These are phyloP conservation scores for Colaptes auratus DNA, from an alignment of 2,113 vertebrate species.

Conservation along the genomic window DNA sequence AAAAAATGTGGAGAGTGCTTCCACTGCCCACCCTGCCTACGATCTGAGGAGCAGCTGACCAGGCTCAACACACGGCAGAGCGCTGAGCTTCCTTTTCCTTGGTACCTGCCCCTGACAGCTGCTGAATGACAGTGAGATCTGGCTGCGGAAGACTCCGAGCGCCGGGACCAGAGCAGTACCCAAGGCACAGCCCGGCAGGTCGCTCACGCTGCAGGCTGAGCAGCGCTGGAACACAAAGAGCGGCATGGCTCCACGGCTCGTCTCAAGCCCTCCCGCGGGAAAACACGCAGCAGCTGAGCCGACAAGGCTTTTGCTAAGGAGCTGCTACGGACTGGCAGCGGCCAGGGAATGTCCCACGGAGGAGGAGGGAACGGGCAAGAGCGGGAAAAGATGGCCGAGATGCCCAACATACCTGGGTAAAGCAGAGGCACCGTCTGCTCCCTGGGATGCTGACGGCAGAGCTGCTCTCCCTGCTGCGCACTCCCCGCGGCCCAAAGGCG, in stretches of 20 bases:
- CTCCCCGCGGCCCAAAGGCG: not conserved
- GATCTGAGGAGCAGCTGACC: not conserved
- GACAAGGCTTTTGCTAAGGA: not conserved
- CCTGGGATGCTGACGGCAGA: not conserved
- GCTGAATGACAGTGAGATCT: fast-evolving
- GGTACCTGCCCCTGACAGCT: not conserved
- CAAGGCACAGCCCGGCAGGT: not conserved
- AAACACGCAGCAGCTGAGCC: not conserved
- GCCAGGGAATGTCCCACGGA: not conserved
- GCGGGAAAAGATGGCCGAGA: not conserved
- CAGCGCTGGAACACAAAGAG: not conserved
- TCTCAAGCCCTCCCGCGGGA: not conserved
- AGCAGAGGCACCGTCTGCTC: not conserved
- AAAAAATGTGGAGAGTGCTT: not conserved
- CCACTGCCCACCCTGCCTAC: not conserved
- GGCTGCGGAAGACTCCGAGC: fast-evolving
- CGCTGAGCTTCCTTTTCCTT: fast-evolving
- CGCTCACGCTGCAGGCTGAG: not conserved
- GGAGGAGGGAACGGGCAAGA: too few relatives aligned
- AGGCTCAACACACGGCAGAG: fast-evolving
- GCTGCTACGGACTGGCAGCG: fast-evolving
- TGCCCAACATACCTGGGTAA: not conserved
- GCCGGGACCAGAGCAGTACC: fast-evolving
- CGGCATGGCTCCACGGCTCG: not conserved
- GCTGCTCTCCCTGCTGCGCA: fast-evolving